phyloP scores from a whole-genome alignment of 2,113 vertebrate genomes.

The Anolis carolinensis region DNA sequence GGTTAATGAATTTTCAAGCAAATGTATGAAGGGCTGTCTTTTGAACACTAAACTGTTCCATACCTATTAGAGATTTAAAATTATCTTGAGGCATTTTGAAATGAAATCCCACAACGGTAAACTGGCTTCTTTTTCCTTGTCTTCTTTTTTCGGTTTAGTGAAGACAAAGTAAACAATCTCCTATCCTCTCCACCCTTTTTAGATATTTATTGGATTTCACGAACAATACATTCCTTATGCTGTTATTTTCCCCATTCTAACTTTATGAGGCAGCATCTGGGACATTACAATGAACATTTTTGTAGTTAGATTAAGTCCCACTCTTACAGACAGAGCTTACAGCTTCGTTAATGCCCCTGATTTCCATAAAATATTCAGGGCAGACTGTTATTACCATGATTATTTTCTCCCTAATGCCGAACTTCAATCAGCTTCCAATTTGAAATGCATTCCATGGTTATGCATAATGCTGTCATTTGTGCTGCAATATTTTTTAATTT shows the following conservation, averaged over 20 bases:
- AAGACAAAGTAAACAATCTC: conserved; percentile 46
- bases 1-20: neutral
- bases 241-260: conserved; percentile 78
- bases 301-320: conserved; percentile 74
- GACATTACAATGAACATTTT: conserved; percentile 81
- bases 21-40: neutral
- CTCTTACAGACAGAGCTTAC: conserved; percentile 70
- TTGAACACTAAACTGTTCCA: neutral
- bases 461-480: conserved; percentile 76
- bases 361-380: conserved; percentile 87
- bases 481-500: conserved; percentile 75
- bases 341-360: conserved; percentile 77
- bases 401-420: conserved; percentile 80
- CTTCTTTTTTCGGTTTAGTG: conserved; percentile 15
- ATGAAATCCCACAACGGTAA: conserved; percentile 31
- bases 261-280: conserved; percentile 75
- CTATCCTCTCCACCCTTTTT: conserved; percentile 46
- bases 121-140: neutral
- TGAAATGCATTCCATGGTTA: conserved; percentile 79
- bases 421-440: conserved; percentile 82
- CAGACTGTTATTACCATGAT: conserved; percentile 77
- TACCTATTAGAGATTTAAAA: conserved; percentile 5
- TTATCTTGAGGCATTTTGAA: conserved; percentile 17
- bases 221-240: conserved; percentile 73
- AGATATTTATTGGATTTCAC: conserved; percentile 74